A percentile compares a stretch with the other conserved stretches of the same genome.
Conservation (phyloP, 2,797 vertebrate species). For the Aselliscus stoliczkanus region DNA sequence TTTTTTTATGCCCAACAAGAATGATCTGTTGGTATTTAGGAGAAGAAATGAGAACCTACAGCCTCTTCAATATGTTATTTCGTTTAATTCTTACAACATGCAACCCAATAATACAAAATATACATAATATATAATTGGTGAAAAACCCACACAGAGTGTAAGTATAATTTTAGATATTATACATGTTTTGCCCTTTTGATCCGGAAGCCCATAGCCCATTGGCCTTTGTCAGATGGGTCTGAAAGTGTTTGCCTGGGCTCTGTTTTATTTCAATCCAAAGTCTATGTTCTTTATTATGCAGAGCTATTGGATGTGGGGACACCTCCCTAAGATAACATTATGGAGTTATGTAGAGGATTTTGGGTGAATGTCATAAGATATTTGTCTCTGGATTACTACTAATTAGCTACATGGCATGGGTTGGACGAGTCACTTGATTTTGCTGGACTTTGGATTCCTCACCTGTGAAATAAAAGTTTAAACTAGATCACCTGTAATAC, state of each 20-base stretch:
- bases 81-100: not conserved
- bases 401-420: accelerated
- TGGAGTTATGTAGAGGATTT: not conserved
- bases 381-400: not conserved
- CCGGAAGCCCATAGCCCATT: not conserved
- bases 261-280: not conserved
- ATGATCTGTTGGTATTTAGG: not conserved
- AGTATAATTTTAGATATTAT: not conserved
- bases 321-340: not conserved
- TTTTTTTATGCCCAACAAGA: not conserved
- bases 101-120: not conserved
- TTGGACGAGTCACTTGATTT: not conserved
- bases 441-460: not conserved
- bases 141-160: not conserved
- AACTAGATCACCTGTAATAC: not conserved
- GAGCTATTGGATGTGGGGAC: not conserved
- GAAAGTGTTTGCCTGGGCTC: not conserved
- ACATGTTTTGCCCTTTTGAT: not conserved
- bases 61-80: not conserved
- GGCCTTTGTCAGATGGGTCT: not conserved
- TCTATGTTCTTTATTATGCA: not conserved
- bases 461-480: not conserved
- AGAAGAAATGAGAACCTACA: not conserved
- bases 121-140: not conserved
- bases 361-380: not conserved